phyloP scores from a whole-genome alignment of 2,113 vertebrate genomes.

The Sinosuthora webbiana region DNA sequence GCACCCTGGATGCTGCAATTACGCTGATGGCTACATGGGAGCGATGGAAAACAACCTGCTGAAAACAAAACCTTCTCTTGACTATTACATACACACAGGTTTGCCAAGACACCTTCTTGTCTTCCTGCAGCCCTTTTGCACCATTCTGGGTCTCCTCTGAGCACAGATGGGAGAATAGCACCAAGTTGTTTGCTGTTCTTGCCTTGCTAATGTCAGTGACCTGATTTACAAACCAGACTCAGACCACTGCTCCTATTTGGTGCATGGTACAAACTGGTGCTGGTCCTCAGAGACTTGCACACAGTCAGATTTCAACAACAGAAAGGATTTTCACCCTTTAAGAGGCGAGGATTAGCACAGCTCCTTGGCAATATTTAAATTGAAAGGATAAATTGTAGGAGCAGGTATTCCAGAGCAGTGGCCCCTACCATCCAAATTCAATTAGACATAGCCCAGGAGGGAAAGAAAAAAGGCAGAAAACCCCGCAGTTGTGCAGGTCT shows the following conservation, averaged over 20 bases:
- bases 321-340: neutral
- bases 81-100: neutral
- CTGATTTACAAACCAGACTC: neutral
- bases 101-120: neutral
- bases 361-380: neutral
- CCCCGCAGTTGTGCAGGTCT: neutral
- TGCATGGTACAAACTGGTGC: neutral
- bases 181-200: neutral
- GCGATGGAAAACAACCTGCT: neutral
- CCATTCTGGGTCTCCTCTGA: neutral
- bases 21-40: neutral
- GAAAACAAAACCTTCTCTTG: neutral
- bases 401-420: neutral
- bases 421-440: neutral
- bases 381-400: neutral
- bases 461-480: neutral
- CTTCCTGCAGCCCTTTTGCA: neutral
- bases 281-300: neutral
- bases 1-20: neutral
- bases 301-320: neutral
- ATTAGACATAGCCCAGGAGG: rapidly evolving
- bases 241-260: neutral
- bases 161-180: neutral
- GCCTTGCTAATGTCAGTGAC: neutral
- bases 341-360: neutral